Base-by-base conservation (phyloP, 1,140 invertebrate genomes). In the Trigoniulus corallinus region DNA sequence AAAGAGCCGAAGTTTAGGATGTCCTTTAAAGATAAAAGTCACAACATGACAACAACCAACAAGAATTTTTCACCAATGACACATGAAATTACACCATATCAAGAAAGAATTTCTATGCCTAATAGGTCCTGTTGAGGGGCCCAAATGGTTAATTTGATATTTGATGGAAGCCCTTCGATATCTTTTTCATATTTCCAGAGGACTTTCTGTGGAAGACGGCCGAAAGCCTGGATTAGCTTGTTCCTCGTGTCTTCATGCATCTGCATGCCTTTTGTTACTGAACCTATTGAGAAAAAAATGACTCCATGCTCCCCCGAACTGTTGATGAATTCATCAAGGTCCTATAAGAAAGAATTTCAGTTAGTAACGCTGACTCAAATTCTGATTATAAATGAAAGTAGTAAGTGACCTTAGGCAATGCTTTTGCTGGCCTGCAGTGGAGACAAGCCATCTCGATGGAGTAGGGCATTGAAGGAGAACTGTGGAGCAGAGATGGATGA, bases 111-210 rank as follows among this genome's bases (percentile, higher is more conserved):
- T n/a, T n/a, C 52, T 56, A 66, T 64, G 77, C 76, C 81, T 29
- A 87, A 67, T 25, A 88, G 71, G 61, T 87, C 82, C 60, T 86
- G 82, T 62, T 88, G 84, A 1, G 84, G 83, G 55, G 84, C 66
- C 83, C 84, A 88, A 41, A 76, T 73, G 1, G 73, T 75, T 0
- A 82, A 66, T 60, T 75, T 76, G 0, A 86, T 77, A 62, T 86
- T 86, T 1, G 72, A 59, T 1, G 82, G 80, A 22, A 84, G 65
- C 57, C 82, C 74, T 0, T 72, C 67, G 67, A 79, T 69, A 3
- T 79, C 72, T 48, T 61, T 69, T 60, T 81, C 79, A 72, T 65
- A 79, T 69, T 72, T 77, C 74, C 65, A 78, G 10, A 80, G 50
- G 1, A 79, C 67, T 47, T 70, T 69, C 37, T 76, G 71, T 12